phyloP scores from a whole-genome alignment of 2,888 invertebrate genomes.

The Lottia gigantea region DNA sequence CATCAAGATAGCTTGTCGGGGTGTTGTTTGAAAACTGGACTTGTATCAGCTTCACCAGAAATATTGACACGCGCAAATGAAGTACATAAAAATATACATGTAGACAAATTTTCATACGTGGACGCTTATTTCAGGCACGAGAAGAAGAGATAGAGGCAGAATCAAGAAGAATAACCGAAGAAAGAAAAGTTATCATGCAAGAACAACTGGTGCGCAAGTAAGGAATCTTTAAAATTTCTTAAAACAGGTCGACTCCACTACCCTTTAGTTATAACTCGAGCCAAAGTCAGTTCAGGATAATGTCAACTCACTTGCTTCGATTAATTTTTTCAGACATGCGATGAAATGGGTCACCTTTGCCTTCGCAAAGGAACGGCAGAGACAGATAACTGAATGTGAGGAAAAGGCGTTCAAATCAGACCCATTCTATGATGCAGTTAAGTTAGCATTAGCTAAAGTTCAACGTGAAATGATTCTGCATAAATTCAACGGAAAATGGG shows the following conservation, averaged over 20 bases:
- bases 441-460: constrained; percentile 25
- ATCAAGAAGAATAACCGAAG: constrained; percentile 15
- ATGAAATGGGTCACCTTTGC: constrained; percentile 20
- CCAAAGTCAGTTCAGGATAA: no score
- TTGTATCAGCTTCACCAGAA: no score
- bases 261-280: no score
- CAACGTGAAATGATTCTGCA: constrained; percentile 34
- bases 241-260: no score
- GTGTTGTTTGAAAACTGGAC: no score
- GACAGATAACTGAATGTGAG: constrained; percentile 28
- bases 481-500: constrained; percentile 34
- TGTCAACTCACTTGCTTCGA: no score
- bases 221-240: background rate
- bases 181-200: constrained; percentile 20
- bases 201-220: constrained; percentile 26
- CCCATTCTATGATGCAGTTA: constrained; percentile 22
- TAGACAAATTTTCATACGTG: background rate
- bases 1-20: no score
- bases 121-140: background rate
- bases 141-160: constrained; percentile 18
- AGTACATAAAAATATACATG: no score
- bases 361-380: constrained; percentile 21
- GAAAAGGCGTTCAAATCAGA: constrained; percentile 1
- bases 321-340: constrained; percentile 13
- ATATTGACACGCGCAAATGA: no score